phyloP scores from a whole-genome alignment of 2,113 vertebrate species.

The Egretta garzetta region DNA sequence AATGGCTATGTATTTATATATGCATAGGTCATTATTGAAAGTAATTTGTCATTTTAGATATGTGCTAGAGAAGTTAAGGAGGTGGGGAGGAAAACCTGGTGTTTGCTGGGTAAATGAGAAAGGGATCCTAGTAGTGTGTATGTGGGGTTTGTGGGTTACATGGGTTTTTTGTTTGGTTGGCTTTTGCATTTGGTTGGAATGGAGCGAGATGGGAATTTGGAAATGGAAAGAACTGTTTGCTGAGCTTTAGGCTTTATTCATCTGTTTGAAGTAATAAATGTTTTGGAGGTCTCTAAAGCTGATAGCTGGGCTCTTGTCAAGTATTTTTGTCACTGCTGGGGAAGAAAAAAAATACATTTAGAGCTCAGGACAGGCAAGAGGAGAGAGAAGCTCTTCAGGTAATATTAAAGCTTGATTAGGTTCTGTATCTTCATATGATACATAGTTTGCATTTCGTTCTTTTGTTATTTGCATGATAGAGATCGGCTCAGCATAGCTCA shows the following conservation, averaged over 20 bases:
- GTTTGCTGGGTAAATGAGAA: background rate
- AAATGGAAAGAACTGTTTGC: background rate
- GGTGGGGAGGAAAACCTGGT: background rate
- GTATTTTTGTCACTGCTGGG: background rate
- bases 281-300: background rate
- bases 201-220: background rate
- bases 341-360: background rate
- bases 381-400: background rate
- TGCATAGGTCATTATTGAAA: too few species aligned
- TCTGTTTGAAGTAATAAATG: background rate
- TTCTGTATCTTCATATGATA: background rate
- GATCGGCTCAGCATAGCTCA: background rate
- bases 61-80: background rate
- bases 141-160: background rate
- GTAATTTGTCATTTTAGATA: too few species aligned
- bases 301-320: background rate
- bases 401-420: background rate
- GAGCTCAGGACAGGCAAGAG: background rate
- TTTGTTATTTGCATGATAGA: background rate
- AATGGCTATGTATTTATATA: background rate
- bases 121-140: background rate
- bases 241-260: background rate
- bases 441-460: background rate
- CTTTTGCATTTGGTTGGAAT: background rate
- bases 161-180: background rate